Conservation (phyloP, 2,888 invertebrate genomes). For the Philopedon plagiatum region DNA sequence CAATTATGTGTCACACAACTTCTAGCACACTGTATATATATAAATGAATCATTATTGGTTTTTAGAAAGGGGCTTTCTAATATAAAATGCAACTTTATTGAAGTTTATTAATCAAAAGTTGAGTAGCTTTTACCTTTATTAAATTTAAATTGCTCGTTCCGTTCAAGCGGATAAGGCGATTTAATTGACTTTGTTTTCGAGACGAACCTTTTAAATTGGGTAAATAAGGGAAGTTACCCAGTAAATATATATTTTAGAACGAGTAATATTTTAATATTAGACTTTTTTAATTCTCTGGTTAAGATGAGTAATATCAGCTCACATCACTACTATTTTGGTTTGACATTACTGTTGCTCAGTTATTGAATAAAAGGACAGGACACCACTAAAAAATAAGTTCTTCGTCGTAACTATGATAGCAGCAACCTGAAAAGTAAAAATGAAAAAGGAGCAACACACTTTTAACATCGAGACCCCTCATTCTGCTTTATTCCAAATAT, state of each 20-base stretch:
- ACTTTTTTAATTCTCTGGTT: no score
- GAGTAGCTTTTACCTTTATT: conserved; percentile 22
- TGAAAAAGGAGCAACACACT: no score
- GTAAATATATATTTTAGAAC: not conserved
- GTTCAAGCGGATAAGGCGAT: conserved; percentile 4
- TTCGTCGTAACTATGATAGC: no score
- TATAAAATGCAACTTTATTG: conserved; percentile 19
- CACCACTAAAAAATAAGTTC: no score
- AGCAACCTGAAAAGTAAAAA: no score
- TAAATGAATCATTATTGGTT: not conserved
- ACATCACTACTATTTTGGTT: no score
- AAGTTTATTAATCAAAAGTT: conserved; percentile 22
- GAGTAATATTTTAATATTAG: not conserved
- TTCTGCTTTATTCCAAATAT: no score
- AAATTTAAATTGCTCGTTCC: conserved; percentile 20
- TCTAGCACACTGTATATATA: not conserved
- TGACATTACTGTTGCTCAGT: no score
- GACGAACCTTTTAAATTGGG: conserved; percentile 12
- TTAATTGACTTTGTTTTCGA: conserved; percentile 8
- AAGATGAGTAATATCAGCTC: no score
- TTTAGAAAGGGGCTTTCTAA: not conserved
- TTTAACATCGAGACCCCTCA: no score
- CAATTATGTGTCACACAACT: no score
- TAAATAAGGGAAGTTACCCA: not conserved
- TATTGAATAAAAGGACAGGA: no score